Evolutionary conservation across 92 coral and sea anemone species (phyloP), one percentile per base, ranked within the genome.

Genomic region (Parazoanthus atlanticus): DNA sequence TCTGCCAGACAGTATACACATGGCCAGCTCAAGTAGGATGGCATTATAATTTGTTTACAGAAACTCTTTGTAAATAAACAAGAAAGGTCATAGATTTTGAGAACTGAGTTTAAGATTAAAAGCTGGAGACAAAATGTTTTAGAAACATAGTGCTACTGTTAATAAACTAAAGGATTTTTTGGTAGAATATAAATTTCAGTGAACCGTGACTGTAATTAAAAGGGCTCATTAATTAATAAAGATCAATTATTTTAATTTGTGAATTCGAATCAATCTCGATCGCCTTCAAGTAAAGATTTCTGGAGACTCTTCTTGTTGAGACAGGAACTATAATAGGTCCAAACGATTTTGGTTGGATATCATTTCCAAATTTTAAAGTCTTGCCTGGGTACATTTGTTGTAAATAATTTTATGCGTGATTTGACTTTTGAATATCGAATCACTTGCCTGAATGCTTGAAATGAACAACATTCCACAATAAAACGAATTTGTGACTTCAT

Each of bases 401-500:
- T 10, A 15, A 71, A 67, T 25, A 67, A 72, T 28, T 28, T 3
- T 2, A 0, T 81, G 3, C n/a, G 52, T 66, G 31, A 25, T 83
- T 70, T 29, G 77, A 41, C 36, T 83, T 83, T 6, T 17, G 12
- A 74, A 74, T 33, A 0, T 12, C 28, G 38, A 36, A 36, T 36
- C 38, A 36, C 38, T 19, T 17, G 26, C 23, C 0, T 25, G 40
- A 70, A 84, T 84, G 54, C 87, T 74, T 70, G 67, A 84, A 84
- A 84, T 84, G 46, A 84, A 71, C 78, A 84, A 84, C 87, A 71
- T 70, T 70, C 66, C 78, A 9, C 61, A 38, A 67, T 8, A 61
- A 21, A 19, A 21, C 26, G 7, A 25, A 61, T 5, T 52, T 56
- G 66, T 10, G 16, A 56, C 66, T 56, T n/a, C n/a, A n/a, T n/a